phyloP scores from a whole-genome alignment of 2,888 invertebrate genomes.

The Pachycephus smyrnensis region DNA sequence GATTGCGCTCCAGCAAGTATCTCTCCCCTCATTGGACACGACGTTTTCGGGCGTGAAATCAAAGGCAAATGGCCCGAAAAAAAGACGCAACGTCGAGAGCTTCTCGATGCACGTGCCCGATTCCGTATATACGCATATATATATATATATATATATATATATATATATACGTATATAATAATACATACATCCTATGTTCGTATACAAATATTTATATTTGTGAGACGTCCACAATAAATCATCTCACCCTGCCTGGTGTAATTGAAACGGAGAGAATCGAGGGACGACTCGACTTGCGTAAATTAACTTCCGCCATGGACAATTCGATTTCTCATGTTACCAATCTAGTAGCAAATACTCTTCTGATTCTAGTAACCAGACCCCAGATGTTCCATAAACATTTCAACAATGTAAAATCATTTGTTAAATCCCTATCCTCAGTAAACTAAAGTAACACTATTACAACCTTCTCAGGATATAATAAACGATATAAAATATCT shows the following conservation, averaged over 20 bases:
- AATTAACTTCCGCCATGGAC: not conserved
- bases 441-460: not conserved
- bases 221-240: not conserved
- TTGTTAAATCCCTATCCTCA: not conserved
- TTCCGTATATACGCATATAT: not conserved
- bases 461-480: not conserved
- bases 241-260: not conserved
- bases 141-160: not conserved
- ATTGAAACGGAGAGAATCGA: constrained; percentile 7
- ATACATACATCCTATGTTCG: not conserved
- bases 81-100: not conserved
- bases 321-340: constrained; percentile 3
- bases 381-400: not conserved
- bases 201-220: not conserved
- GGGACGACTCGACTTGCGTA: not conserved
- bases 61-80: not conserved
- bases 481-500: not conserved
- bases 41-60: not conserved
- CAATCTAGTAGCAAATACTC: not conserved
- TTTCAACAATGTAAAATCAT: not conserved
- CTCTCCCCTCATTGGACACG: not conserved
- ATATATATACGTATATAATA: not conserved
- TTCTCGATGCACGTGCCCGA: not conserved
- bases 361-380: not conserved
- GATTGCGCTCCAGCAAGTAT: not conserved